Percentiles rank a stretch among this genome's conserved stretches.
Evolutionary conservation across 2,797 vertebrate species (phyloP).

Genomic region (Acestrorhynchus altus): DNA sequence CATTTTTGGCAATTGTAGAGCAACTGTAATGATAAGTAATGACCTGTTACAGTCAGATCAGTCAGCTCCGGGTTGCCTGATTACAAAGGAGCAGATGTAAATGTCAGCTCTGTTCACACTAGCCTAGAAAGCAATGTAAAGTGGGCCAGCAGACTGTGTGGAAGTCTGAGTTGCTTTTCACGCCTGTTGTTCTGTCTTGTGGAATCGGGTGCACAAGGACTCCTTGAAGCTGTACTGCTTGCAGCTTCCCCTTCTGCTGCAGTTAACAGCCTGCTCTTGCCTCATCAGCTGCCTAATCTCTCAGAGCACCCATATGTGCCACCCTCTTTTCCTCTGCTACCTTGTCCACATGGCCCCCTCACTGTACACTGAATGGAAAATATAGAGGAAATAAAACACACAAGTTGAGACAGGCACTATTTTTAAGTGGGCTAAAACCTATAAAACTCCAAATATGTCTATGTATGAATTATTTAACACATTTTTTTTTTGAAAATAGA

Average conservation of each 20-base stretch:
- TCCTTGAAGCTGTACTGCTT: constrained; percentile 36
- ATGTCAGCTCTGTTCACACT: constrained; percentile 19
- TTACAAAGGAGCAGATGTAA: constrained; percentile 21
- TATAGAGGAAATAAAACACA: constrained; percentile 21
- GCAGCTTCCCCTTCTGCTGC: constrained; percentile 39
- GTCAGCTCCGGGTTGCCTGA: not conserved
- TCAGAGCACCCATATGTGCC: constrained; percentile 45
- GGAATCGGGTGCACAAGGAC: constrained; percentile 15
- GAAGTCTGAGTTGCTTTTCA: constrained; percentile 28
- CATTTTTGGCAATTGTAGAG: not conserved
- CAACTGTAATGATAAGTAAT: not conserved
- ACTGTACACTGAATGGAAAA: not conserved
- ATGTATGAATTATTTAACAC: no score
- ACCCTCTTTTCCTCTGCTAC: constrained; percentile 42
- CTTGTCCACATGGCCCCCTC: constrained; percentile 23
- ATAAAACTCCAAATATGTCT: no score
- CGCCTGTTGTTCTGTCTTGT: constrained; percentile 29
- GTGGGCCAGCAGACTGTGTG: constrained; percentile 8
- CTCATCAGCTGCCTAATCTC: constrained; percentile 62
- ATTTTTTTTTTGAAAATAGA: no score
- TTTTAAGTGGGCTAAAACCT: no score
- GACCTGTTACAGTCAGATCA: not conserved
- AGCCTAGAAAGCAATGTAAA: constrained; percentile 8
- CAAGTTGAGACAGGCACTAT: not conserved
- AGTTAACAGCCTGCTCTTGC: constrained; percentile 51